Conservation (phyloP, 2,797 vertebrate species). For the Threskiornis aethiopicus region DNA sequence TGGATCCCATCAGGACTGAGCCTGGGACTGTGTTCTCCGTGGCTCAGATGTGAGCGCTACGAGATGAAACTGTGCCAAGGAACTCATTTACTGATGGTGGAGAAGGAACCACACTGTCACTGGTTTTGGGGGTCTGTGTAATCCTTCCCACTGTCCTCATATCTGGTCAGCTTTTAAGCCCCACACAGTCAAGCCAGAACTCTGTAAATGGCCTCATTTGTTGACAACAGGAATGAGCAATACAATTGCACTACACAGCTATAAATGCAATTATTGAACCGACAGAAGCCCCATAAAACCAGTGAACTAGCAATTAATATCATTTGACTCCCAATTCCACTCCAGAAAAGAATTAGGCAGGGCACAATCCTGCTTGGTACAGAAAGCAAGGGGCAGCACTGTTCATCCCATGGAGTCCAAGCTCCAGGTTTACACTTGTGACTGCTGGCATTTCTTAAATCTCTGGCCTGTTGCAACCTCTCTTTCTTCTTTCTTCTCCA, state of each 20-base stretch:
- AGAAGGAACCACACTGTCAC: neutral
- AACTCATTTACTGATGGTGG: neutral
- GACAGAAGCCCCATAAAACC: neutral
- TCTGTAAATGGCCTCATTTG: neutral
- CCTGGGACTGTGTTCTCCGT: neutral
- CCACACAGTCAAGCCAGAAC: neutral
- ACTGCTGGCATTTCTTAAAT: neutral
- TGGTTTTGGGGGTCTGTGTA: neutral
- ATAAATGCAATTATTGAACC: neutral
- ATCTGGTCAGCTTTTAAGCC: neutral
- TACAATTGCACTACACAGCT: neutral
- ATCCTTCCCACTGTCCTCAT: neutral
- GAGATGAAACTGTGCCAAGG: neutral
- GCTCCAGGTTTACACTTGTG: neutral
- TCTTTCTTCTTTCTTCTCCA: neutral
- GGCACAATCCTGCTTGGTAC: neutral
- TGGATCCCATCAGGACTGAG: neutral
- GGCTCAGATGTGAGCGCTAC: neutral
- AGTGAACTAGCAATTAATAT: neutral
- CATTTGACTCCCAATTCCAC: neutral
- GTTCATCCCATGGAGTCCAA: neutral
- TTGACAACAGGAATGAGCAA: neutral
- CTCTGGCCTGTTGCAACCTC: neutral
- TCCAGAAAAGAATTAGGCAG: neutral
- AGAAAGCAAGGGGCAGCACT: neutral